A percentile compares a stretch with the other conserved stretches of the same genome.
These are phyloP conservation scores for Dicaeum eximium DNA, from an alignment of 2,113 vertebrate species.

Conservation along the genomic window DNA sequence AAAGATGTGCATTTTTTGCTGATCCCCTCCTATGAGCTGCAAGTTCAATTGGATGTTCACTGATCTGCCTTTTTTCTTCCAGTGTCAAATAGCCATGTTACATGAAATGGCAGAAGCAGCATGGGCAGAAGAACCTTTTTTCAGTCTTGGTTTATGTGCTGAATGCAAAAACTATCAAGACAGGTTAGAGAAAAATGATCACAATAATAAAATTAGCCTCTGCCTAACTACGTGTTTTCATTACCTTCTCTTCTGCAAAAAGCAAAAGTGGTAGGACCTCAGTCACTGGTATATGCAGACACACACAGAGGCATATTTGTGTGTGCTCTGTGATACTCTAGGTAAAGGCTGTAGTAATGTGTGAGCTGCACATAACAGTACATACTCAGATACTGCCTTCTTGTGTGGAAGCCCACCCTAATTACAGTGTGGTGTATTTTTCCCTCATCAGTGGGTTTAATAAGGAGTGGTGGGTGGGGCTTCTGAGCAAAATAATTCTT, in stretches of 20 bases:
- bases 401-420: not conserved
- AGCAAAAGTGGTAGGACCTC: not conserved
- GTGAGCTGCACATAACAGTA: not conserved
- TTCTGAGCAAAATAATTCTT: not conserved
- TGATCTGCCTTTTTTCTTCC: not conserved
- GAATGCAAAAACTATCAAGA: not conserved
- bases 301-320: accelerated
- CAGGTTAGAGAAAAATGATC: not conserved
- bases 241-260: not conserved
- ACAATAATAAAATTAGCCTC: not conserved
- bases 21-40: not conserved
- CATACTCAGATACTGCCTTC: not conserved
- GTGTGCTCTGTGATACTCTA: not conserved
- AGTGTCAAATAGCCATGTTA: not conserved
- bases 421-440: not conserved
- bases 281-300: not conserved
- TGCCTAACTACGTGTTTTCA: not conserved
- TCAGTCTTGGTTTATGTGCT: not conserved
- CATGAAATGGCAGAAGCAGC: not conserved
- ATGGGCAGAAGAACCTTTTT: not conserved
- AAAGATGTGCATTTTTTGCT: not conserved
- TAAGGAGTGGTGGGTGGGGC: not conserved
- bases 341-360: not conserved
- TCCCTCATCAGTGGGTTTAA: not conserved
- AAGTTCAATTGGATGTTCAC: not conserved